Base-by-base conservation (phyloP, 2,888 invertebrate genomes). In the Chironomus tentans region DNA sequence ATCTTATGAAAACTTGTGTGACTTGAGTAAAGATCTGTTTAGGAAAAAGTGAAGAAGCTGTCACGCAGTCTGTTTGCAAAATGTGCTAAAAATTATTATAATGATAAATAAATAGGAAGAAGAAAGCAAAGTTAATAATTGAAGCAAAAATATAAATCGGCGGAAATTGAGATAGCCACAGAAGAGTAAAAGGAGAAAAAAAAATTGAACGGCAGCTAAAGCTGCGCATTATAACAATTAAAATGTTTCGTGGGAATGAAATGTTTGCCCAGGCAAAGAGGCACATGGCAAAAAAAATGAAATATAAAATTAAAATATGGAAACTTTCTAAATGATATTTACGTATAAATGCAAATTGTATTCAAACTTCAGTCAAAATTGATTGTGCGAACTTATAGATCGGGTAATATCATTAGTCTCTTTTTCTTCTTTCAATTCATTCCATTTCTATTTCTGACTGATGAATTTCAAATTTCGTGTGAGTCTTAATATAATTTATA, bases 121-220 rank as follows among this genome's bases (percentile, higher is more conserved):
- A 21, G 65, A 21, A 65, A 21, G 22, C 1, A n/a, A 56, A 56
- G 18, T 56, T 38, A 38, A 38, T n/a, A 56, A 56, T 56, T 56
- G 56, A 56, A 65, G 65, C 21, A 21, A 21, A 65, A 24, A 24
- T 65, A 56, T 18, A 65, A 65, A 65, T 65, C 65, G 65, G 12
- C 65, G 65, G 65, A 65, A 65, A 65, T 65, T 65, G 65, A 21
- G 24, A 65, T 65, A 65, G 65, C 65, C 65, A 24, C 65, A 65
- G 21, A 65, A 65, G 13, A 65, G 18, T 13, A 65, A 65, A 13
- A 24, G 21, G 65, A 65, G 21, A 62, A 18, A 22, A 21, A n/a
- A 24, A 13, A 13, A 24, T 24, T 13, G 21, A 65, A 65, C 65
- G 24, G 65, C 65, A 65, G 65, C 65, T 15, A 56, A 56, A 65